Percentiles rank a stretch among this genome's conserved stretches.
These are phyloP conservation scores for Potorous gilbertii DNA, from an alignment of 2,797 vertebrate species.

Conservation along the genomic window DNA sequence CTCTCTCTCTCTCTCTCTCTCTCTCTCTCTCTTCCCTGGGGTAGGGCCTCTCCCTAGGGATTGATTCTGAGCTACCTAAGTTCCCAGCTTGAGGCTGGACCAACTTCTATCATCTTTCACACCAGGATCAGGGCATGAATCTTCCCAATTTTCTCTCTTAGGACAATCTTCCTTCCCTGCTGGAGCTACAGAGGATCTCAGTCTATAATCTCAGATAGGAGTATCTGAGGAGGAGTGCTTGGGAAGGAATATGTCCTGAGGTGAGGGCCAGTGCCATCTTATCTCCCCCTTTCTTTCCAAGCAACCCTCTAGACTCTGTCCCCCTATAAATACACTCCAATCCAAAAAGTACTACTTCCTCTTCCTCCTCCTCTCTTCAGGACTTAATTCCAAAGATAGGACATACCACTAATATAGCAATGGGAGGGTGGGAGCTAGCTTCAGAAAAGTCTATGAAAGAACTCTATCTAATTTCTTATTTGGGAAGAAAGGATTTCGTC, in stretches of 20 bases:
- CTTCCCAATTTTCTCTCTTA: neutral
- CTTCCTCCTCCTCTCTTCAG: neutral
- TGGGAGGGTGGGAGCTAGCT: neutral
- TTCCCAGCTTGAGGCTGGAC: neutral
- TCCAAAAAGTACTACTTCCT: neutral
- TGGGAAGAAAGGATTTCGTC: neutral
- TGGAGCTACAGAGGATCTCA: neutral
- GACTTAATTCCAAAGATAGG: neutral
- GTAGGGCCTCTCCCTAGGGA: neutral
- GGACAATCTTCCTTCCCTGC: neutral
- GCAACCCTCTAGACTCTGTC: neutral
- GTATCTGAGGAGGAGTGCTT: neutral
- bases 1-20: constrained; percentile 34
- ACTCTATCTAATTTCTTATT: neutral
- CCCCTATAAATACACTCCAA: neutral
- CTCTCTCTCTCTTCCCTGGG: constrained; percentile 1
- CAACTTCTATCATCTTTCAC: neutral
- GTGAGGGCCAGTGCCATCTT: neutral
- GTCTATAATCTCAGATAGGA: neutral
- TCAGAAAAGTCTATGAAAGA: neutral
- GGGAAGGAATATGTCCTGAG: neutral
- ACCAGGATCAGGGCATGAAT: neutral
- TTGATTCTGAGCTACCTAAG: neutral
- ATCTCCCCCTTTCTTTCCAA: neutral
- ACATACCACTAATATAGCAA: neutral